phyloP scores from a whole-genome alignment of 2,113 vertebrate genomes.

The Embiotoca jacksoni region DNA sequence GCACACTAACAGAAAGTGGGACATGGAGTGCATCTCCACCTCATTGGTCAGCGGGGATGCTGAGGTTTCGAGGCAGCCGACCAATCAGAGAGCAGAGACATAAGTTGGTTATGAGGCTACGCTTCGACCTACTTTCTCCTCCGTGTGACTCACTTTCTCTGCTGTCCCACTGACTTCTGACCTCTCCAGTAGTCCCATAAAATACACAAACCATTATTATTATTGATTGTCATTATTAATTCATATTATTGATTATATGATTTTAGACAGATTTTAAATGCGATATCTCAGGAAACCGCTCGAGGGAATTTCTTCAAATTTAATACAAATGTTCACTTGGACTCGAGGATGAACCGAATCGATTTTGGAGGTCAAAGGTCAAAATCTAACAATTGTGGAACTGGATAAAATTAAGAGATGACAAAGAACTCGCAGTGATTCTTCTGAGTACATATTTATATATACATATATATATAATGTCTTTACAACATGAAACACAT shows the following conservation, averaged over 20 bases:
- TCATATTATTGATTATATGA: too few relatives aligned
- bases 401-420: too few relatives aligned
- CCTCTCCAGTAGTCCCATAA: too few relatives aligned
- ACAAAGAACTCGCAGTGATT: neutral
- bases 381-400: too few relatives aligned
- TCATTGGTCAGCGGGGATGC: constrained; percentile 18
- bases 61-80: neutral
- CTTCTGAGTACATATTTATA: neutral
- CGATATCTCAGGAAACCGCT: too few relatives aligned
- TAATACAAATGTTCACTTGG: too few relatives aligned
- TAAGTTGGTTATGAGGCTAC: constrained; percentile 14
- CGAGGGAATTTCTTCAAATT: too few relatives aligned
- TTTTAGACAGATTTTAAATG: too few relatives aligned
- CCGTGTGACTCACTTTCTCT: constrained; percentile 1
- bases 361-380: too few relatives aligned
- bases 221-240: too few relatives aligned
- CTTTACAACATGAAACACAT: constrained; percentile 65
- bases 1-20: neutral
- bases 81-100: constrained; percentile 45
- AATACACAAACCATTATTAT: too few relatives aligned
- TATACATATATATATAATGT: constrained; percentile 44
- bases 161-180: neutral
- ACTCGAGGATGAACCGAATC: too few relatives aligned
- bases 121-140: constrained; percentile 27
- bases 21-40: neutral